Evolutionary conservation across 2,888 invertebrate species (phyloP).

Genomic region (Pheosia tremula): DNA sequence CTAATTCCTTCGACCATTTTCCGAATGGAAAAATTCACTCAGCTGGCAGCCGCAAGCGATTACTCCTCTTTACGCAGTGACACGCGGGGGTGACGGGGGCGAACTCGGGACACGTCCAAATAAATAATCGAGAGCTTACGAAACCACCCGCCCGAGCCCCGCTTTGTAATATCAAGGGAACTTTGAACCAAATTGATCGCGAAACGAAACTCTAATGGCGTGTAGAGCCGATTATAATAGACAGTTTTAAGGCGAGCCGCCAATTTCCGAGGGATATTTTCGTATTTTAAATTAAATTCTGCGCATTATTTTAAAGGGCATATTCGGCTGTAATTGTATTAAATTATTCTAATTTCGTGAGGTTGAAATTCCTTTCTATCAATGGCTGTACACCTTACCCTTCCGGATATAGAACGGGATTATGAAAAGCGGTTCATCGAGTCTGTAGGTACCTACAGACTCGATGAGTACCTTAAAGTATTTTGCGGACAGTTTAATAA

Average conservation of each 20-base stretch:
- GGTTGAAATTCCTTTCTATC: background rate
- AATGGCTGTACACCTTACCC: background rate
- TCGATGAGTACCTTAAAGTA: too few species aligned
- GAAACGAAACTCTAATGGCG: conserved; percentile 59
- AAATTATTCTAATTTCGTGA: background rate
- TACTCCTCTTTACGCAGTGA: conserved; percentile 74
- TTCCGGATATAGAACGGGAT: too few species aligned
- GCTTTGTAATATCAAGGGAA: conserved; percentile 62
- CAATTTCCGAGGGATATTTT: conserved; percentile 22
- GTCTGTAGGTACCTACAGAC: too few species aligned
- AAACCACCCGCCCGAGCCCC: conserved; percentile 59
- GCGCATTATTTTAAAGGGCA: conserved; percentile 21
- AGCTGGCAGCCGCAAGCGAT: conserved; percentile 71
- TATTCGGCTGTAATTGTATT: conserved; percentile 8
- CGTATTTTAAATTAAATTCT: conserved; percentile 33
- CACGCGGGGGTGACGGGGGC: conserved; percentile 57
- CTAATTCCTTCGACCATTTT: conserved; percentile 75
- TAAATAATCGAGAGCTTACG: conserved; percentile 79
- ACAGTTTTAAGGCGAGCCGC: conserved; percentile 35
- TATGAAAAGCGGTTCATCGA: too few species aligned
- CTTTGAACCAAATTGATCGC: conserved; percentile 64
- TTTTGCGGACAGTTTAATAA: too few species aligned
- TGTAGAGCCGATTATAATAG: conserved; percentile 43
- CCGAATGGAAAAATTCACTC: conserved; percentile 78
- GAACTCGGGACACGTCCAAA: conserved; percentile 58